A percentile compares a stretch with the other conserved stretches of the same genome.
Conservation (phyloP, 2,797 vertebrate species). For the Pelochelys cantorii region DNA sequence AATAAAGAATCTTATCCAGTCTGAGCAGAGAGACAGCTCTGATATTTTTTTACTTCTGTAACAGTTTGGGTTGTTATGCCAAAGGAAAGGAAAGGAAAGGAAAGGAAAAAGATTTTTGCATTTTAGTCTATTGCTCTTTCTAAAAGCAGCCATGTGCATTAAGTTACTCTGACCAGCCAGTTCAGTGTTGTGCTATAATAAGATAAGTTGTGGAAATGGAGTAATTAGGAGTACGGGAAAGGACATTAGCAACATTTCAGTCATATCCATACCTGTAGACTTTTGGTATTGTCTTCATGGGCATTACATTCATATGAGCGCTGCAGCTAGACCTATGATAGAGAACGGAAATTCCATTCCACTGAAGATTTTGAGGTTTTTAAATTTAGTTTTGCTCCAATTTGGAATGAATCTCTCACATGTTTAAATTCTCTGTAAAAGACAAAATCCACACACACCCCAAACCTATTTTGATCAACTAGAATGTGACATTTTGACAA, state of each 20-base stretch:
- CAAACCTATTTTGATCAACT: neutral
- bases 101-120: neutral
- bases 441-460: neutral
- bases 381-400: neutral
- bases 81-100: neutral
- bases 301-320: neutral
- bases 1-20: conserved; percentile 37
- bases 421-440: too few relatives aligned
- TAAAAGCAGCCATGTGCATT: neutral
- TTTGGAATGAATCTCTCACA: neutral
- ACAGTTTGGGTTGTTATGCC: neutral
- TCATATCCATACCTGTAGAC: neutral
- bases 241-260: neutral
- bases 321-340: neutral
- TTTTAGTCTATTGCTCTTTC: neutral
- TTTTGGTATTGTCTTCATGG: accelerated
- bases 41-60: neutral
- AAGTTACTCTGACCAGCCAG: neutral
- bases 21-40: conserved; percentile 18
- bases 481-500: neutral
- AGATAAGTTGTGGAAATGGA: neutral
- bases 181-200: neutral
- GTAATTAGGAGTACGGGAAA: neutral
- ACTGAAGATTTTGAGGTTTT: neutral
- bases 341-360: neutral